Base-by-base conservation (phyloP, 2,113 vertebrate genomes). In the Gymnocephalus cernua region DNA sequence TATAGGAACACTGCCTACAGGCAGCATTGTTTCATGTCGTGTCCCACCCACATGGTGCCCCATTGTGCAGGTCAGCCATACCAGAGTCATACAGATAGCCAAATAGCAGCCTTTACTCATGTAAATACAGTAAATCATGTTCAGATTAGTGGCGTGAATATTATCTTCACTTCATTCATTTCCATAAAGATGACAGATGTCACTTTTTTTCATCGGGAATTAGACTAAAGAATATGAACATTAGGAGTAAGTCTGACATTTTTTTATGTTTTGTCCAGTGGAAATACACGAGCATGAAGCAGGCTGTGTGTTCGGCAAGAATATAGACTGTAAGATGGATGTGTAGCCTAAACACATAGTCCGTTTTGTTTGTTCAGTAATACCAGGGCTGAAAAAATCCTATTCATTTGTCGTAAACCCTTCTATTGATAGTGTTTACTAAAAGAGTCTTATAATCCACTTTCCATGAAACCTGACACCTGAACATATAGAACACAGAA, bases 21-120 rank as follows among this genome's bases (percentile, higher is more conserved):
- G 83, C 83, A 41, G 38, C 38, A 41, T 41, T 11, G 38, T 41
- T 41, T 41, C 10, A 41, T 41, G 47, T 35, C 19, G 18, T 86
- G 66, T 88, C 75, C 44, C 74, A 78, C 77, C 72, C 53, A 87
- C 88, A 82, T 87, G 77, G 61, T 82, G 74, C 64, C 67, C 10
- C 61, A 71, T 51, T 86, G 29, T 82, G 83, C 74, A 79, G 74
- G 62, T 86, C 74, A 62, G 62, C 25, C 74, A 44, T 45, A 35
- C 71, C 74, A 77, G 71, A 72, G 48, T 56, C 68, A 77, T 19
- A 53, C 70, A 73, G 82, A 90, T 77, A 89, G 54, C 78, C 79
- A 89, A 88, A 93, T 82, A 57, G 27, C 73, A 25, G 19, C 68
- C 48, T 35, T 73, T n/a, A 76, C 13, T 38, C 41, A 90, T 85